phyloP scores from a whole-genome alignment of 2,888 invertebrate species.

The Philaethria dido region DNA sequence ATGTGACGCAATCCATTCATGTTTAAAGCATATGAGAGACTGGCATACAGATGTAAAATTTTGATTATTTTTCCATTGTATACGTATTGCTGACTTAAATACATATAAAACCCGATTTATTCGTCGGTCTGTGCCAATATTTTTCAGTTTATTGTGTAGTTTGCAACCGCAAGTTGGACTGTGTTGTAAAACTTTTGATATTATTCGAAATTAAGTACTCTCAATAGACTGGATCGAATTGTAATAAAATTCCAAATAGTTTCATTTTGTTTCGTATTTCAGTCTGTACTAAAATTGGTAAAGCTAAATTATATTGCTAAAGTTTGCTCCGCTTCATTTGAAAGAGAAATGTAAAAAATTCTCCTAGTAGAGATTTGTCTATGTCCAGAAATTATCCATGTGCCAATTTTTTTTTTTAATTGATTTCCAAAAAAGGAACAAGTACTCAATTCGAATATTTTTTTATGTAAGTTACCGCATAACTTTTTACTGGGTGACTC shows the following conservation, averaged over 20 bases:
- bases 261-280: conserved; percentile 20
- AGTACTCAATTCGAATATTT: too few species aligned
- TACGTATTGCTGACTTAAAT: conserved; percentile 19
- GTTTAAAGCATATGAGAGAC: conserved; percentile 19
- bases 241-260: conserved; percentile 21
- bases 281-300: conserved; percentile 13
- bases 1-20: conserved; percentile 53
- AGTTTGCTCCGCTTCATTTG: background rate
- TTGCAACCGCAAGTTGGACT: conserved; percentile 28
- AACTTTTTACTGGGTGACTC: too few species aligned
- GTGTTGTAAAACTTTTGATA: conserved; percentile 28
- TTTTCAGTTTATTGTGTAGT: conserved; percentile 32
- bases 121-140: conserved; percentile 20
- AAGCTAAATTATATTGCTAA: conserved; percentile 9
- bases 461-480: too few species aligned
- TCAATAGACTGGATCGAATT: conserved; percentile 24
- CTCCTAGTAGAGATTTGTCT: background rate
- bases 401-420: too few species aligned
- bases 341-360: background rate
- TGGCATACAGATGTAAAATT: conserved; percentile 20
- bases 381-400: too few species aligned
- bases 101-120: conserved; percentile 26
- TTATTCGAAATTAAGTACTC: conserved; percentile 27
- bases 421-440: too few species aligned
- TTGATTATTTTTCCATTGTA: conserved; percentile 23